A percentile compares a stretch with the other conserved stretches of the same genome.
These are phyloP conservation scores for Caenorhabditis plicata DNA, from an alignment of 2,888 invertebrate species.

Conservation along the genomic window DNA sequence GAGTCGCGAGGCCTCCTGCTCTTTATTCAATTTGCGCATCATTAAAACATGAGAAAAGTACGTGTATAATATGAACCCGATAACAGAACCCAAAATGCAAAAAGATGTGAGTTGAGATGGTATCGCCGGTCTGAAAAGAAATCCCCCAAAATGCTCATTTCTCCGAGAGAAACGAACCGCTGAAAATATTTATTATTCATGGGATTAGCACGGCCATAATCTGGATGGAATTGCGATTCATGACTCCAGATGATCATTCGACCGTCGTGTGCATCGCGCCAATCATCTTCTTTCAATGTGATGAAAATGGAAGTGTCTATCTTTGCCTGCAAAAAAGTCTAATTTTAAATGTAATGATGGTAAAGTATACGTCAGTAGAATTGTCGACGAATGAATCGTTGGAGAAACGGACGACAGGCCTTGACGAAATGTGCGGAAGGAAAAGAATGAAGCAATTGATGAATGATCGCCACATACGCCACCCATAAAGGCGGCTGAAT, in stretches of 20 bases:
- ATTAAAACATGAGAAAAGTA: constrained; percentile 48
- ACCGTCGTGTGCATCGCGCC: constrained; percentile 46
- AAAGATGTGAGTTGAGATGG: constrained; percentile 51
- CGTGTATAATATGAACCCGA: constrained; percentile 52
- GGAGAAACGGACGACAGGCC: no score
- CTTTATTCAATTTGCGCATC: constrained; percentile 34
- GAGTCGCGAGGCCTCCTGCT: constrained; percentile 28
- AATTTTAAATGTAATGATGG: no score
- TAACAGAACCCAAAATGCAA: constrained; percentile 48
- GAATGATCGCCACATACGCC: no score
- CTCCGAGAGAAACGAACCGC: no score
- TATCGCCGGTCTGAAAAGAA: constrained; percentile 35
- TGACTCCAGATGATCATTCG: constrained; percentile 48
- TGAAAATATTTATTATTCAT: constrained; percentile 3
- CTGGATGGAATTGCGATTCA: constrained; percentile 45
- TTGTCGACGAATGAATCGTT: background rate
- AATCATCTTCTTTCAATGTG: constrained; percentile 40
- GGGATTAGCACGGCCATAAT: constrained; percentile 29
- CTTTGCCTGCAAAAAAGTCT: no score
- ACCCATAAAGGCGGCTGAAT: no score
- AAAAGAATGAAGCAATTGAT: no score
- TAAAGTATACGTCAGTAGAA: background rate
- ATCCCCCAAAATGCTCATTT: no score
- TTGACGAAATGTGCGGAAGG: no score
- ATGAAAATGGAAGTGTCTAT: constrained; percentile 38